phyloP scores from a whole-genome alignment of 2,113 vertebrate species.

The Odocoileus hemionus region DNA sequence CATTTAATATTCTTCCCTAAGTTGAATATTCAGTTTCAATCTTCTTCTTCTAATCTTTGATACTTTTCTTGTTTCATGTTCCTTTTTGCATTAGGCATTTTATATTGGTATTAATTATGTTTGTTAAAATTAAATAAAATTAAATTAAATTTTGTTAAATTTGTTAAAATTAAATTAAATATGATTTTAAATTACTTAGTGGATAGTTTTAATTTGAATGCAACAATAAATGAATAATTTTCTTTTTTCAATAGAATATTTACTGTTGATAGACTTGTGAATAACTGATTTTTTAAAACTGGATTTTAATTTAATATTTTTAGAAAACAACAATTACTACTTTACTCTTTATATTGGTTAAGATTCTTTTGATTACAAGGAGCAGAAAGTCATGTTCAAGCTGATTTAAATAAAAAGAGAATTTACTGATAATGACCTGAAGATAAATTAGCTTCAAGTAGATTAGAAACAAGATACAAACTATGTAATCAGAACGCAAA shows the following conservation, averaged over 20 bases:
- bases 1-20: background rate
- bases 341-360: background rate
- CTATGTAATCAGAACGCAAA: background rate
- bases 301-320: background rate
- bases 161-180: background rate
- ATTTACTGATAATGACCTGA: constrained; percentile 10
- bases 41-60: background rate
- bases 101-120: background rate
- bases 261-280: background rate
- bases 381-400: background rate
- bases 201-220: background rate
- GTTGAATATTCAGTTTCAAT: background rate
- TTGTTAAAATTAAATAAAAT: background rate
- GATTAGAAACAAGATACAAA: background rate
- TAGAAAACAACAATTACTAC: background rate
- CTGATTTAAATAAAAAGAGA: background rate
- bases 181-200: background rate
- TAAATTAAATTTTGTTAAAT: no score
- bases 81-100: background rate
- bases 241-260: background rate
- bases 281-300: background rate
- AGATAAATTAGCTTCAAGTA: background rate
- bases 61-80: background rate
- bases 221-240: background rate
- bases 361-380: background rate